These are phyloP conservation scores for Eupleurogrammus muticus DNA, from an alignment of 2,797 vertebrate species.

Conservation along the genomic window DNA sequence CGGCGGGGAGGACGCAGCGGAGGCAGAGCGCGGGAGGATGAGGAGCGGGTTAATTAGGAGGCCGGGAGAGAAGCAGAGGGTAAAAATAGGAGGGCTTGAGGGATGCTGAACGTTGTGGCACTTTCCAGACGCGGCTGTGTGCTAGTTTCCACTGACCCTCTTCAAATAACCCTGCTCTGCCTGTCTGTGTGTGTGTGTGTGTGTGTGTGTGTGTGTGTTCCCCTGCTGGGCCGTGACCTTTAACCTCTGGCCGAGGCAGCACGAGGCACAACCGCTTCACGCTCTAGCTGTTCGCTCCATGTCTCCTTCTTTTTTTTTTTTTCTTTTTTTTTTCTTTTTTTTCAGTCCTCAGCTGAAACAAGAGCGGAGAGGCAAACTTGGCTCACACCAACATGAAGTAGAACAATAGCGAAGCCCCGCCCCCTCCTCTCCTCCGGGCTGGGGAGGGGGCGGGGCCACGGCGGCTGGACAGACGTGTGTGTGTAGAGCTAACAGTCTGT, in stretches of 20 bases:
- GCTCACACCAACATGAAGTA: constrained; percentile 80
- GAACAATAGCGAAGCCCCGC: constrained; percentile 44
- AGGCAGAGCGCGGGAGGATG: constrained; percentile 6
- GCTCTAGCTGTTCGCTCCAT: constrained; percentile 35
- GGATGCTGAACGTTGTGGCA: constrained; percentile 19
- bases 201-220: constrained; percentile 52
- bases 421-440: constrained; percentile 23
- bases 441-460: constrained; percentile 32
- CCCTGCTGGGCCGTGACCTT: constrained; percentile 32
- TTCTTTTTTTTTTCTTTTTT: constrained; percentile 77
- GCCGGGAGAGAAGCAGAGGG: constrained; percentile 1
- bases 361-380: constrained; percentile 79
- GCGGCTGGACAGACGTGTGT: constrained; percentile 55
- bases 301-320: constrained; percentile 64
- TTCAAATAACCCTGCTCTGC: constrained; percentile 57
- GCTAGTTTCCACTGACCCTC: constrained; percentile 49
- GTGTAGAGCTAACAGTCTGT: constrained; percentile 46
- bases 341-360: constrained; percentile 68
- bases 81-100: constrained; percentile 16
- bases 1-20: background rate
- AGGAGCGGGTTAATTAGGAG: constrained; percentile 27
- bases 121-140: constrained; percentile 20
- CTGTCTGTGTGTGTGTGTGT: constrained; percentile 42
- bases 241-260: constrained; percentile 22
- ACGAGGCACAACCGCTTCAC: constrained; percentile 5